Evolutionary conservation across 1,140 invertebrate genomes (phyloP).

Genomic region (Polypedilum vanderplanki): DNA sequence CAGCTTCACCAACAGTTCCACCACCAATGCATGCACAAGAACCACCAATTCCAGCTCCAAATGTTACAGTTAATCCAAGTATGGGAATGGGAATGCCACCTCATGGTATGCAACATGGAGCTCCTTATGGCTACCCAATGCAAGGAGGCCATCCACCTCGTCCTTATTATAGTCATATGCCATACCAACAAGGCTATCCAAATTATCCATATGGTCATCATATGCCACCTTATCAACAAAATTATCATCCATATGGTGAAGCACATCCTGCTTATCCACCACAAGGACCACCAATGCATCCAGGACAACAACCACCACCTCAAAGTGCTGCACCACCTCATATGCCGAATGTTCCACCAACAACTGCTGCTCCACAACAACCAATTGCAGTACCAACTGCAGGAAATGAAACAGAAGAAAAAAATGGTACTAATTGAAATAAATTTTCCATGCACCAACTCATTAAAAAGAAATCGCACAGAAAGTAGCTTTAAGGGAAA

Average conservation of each 20-base stretch:
- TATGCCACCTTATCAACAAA: conserved; percentile 10
- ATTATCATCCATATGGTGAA: neutral
- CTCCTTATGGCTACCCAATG: neutral
- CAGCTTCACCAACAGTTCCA: conserved; percentile 31
- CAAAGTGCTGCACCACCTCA: conserved; percentile 37
- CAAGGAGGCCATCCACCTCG: neutral
- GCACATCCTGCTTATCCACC: neutral
- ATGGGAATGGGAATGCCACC: neutral
- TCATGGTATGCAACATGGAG: neutral
- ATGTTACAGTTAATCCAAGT: conserved; percentile 31
- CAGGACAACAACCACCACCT: conserved; percentile 39
- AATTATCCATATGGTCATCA: neutral
- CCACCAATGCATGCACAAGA: conserved; percentile 29
- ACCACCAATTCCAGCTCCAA: conserved; percentile 31
- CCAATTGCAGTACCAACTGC: conserved; percentile 30
- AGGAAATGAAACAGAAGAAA: conserved; percentile 30
- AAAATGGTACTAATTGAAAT: conserved; percentile 9
- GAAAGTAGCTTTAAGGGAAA: neutral
- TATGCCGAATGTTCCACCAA: conserved; percentile 41
- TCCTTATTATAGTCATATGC: neutral
- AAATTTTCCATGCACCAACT: conserved; percentile 28
- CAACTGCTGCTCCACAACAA: conserved; percentile 31
- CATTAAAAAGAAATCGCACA: conserved; percentile 22
- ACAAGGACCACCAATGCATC: conserved; percentile 32
- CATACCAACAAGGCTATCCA: neutral